Conservation (phyloP, 2,797 vertebrate species). For the Gymnodraco acuticeps region DNA sequence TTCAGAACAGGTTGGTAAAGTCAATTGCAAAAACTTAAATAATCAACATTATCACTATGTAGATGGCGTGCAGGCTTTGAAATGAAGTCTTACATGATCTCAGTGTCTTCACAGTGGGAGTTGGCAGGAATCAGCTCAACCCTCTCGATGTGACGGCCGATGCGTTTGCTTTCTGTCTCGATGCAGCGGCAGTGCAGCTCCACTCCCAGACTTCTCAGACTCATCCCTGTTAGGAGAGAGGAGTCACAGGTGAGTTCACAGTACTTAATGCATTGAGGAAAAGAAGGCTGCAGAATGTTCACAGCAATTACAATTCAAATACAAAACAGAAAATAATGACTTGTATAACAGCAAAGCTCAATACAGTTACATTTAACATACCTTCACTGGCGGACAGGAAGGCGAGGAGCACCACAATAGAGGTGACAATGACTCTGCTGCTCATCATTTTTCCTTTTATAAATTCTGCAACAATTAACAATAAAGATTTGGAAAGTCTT, state of each 20-base stretch:
- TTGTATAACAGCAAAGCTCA: neutral
- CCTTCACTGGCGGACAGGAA: slow-evolving; percentile 68
- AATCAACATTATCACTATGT: neutral
- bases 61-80: slow-evolving; percentile 1
- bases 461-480: slow-evolving; percentile 12
- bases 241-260: slow-evolving; percentile 8
- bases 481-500: slow-evolving; percentile 16
- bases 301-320: neutral
- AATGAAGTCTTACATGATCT: slow-evolving; percentile 78
- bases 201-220: slow-evolving; percentile 68
- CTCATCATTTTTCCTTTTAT: slow-evolving; percentile 59
- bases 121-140: slow-evolving; percentile 73
- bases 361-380: slow-evolving; percentile 37
- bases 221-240: slow-evolving; percentile 65
- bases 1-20: slow-evolving; percentile 30
- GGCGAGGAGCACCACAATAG: slow-evolving; percentile 57
- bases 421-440: slow-evolving; percentile 52
- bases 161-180: slow-evolving; percentile 71
- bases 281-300: neutral
- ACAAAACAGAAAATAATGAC: neutral
- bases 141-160: slow-evolving; percentile 69
- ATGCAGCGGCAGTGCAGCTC: slow-evolving; percentile 81
- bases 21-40: neutral
- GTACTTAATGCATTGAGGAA: neutral
- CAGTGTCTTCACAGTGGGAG: slow-evolving; percentile 73